These are phyloP conservation scores for Neosalanx taihuensis DNA, from an alignment of 2,797 vertebrate genomes.

Conservation along the genomic window DNA sequence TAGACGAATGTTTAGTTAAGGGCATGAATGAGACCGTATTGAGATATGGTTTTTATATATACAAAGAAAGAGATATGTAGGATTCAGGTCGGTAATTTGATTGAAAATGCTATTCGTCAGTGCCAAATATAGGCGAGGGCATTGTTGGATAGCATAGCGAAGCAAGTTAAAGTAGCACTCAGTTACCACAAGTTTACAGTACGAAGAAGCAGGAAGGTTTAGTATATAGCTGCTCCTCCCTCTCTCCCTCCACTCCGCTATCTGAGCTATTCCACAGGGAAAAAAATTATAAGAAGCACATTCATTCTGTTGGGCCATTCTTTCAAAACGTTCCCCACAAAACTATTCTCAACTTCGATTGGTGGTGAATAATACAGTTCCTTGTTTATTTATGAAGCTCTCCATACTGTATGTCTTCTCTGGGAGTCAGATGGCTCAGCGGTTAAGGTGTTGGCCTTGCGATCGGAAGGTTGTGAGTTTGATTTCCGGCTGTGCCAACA, in stretches of 20 bases:
- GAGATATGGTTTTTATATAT: constrained; percentile 49
- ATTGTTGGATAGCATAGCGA: constrained; percentile 57
- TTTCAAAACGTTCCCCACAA: background rate
- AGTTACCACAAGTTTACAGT: constrained; percentile 60
- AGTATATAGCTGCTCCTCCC: background rate
- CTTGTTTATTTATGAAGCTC: background rate
- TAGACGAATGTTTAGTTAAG: constrained; percentile 57
- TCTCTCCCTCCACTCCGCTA: background rate
- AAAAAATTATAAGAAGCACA: constrained; percentile 1
- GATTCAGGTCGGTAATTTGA: constrained; percentile 64
- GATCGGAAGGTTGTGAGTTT: too few species aligned
- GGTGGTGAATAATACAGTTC: background rate
- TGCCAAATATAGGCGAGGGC: constrained; percentile 62
- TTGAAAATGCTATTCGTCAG: constrained; percentile 56
- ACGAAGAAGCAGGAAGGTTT: constrained; percentile 13
- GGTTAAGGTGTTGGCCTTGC: too few species aligned
- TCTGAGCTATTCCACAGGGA: background rate
- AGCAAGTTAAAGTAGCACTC: constrained; percentile 55
- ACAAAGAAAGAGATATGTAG: constrained; percentile 38
- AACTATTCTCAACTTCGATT: background rate
- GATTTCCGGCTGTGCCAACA: too few species aligned
- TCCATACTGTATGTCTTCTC: background rate
- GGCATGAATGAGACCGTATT: constrained; percentile 53
- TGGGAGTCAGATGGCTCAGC: background rate
- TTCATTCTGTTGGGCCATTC: background rate